Percentiles rank a stretch among this genome's conserved stretches.
Conservation (phyloP, 2,888 invertebrate genomes). For the Caenorhabditis parvicauda region DNA sequence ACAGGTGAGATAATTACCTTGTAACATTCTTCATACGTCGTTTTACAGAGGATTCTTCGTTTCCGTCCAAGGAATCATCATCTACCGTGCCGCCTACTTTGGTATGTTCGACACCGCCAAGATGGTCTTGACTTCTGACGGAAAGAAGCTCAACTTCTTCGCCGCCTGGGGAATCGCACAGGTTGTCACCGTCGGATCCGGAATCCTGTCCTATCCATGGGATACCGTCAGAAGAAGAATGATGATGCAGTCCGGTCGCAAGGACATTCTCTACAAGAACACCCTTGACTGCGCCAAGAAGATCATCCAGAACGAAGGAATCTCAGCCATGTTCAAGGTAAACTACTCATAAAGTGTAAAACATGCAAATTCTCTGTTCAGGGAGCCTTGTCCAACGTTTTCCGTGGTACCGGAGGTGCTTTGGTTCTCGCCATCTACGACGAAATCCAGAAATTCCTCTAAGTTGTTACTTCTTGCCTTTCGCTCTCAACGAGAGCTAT, state of each 20-base stretch:
- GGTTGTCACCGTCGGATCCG: constrained; percentile 79
- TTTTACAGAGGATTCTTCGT: constrained; percentile 77
- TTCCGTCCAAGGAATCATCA: constrained; percentile 83
- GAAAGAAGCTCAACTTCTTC: constrained; percentile 85
- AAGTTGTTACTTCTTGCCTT: too few species aligned
- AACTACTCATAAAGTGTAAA: too few species aligned
- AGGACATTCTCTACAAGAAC: constrained; percentile 84
- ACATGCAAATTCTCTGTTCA: too few species aligned
- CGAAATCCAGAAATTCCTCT: constrained; percentile 67
- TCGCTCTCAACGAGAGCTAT: too few species aligned
- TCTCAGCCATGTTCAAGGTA: constrained; percentile 82
- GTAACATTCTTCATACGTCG: neutral
- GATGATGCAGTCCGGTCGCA: constrained; percentile 97
- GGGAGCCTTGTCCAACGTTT: constrained; percentile 57
- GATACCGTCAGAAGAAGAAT: constrained; percentile 91
- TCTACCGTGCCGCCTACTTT: constrained; percentile 91
- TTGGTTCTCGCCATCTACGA: constrained; percentile 88
- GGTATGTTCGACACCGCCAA: constrained; percentile 93
- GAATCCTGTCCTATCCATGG: constrained; percentile 92
- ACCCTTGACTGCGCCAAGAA: constrained; percentile 88
- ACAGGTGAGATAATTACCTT: constrained; percentile 64
- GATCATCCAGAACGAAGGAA: constrained; percentile 81
- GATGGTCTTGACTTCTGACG: constrained; percentile 82
- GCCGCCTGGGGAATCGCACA: constrained; percentile 79
- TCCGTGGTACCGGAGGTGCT: constrained; percentile 83